Evolutionary conservation across 2,888 invertebrate genomes (phyloP).

Genomic region (Andrena trimmerana): DNA sequence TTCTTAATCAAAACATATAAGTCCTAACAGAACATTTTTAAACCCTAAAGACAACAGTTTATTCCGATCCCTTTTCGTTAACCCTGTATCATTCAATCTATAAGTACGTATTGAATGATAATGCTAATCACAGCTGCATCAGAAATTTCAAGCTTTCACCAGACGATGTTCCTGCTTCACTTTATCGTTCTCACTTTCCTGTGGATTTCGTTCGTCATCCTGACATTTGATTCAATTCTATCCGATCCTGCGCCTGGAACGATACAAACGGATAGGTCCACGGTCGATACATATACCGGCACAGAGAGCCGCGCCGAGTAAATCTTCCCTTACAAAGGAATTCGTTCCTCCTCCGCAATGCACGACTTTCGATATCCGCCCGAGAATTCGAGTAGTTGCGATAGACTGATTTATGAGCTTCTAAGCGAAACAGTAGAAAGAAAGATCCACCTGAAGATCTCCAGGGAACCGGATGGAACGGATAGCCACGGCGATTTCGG

Average conservation of each 20-base stretch:
- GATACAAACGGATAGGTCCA: background rate
- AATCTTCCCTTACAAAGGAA: slow-evolving; percentile 51
- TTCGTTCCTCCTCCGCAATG: slow-evolving; percentile 37
- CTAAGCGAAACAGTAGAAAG: slow-evolving; percentile 54
- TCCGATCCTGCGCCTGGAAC: background rate
- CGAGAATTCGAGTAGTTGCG: slow-evolving; percentile 49
- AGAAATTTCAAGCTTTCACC: background rate
- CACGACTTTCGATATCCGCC: slow-evolving; percentile 42
- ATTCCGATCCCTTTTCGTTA: too few relatives aligned
- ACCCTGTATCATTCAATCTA: background rate
- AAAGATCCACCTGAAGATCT: slow-evolving; percentile 38
- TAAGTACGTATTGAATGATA: background rate
- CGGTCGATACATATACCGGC: slow-evolving; percentile 22
- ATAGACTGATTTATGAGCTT: slow-evolving; percentile 64
- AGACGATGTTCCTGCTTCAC: background rate
- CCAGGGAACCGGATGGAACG: slow-evolving; percentile 36
- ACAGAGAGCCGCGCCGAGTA: slow-evolving; percentile 11
- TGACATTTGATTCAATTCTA: slow-evolving; percentile 7
- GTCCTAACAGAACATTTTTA: too few relatives aligned
- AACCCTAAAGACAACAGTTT: too few relatives aligned
- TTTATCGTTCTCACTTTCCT: background rate
- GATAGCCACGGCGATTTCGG: slow-evolving; percentile 51
- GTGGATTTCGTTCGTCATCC: background rate
- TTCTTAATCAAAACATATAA: too few relatives aligned
- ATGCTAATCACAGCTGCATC: background rate